Evolutionary conservation across 2,888 invertebrate species (phyloP).

Genomic region (Strigamia crassipes): DNA sequence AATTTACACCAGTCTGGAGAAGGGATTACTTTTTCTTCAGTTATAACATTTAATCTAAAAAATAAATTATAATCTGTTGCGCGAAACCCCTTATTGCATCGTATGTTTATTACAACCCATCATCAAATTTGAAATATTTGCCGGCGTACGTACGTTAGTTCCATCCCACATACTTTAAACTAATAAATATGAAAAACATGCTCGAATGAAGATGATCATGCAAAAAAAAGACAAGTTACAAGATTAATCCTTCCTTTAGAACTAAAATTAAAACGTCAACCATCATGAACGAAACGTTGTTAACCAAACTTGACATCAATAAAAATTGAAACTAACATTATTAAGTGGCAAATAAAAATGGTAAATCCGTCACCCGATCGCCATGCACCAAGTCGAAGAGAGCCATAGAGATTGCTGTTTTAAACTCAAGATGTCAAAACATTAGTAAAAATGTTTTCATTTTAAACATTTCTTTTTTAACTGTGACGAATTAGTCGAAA

Average conservation of each 20-base stretch:
- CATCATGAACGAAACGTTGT: not conserved
- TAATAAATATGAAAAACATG: not conserved
- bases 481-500: constrained; percentile 36
- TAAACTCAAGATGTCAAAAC: constrained; percentile 33
- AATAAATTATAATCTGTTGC: too few relatives aligned
- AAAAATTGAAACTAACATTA: not conserved
- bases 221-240: constrained; percentile 22
- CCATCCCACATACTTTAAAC: too few relatives aligned
- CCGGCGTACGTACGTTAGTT: too few relatives aligned
- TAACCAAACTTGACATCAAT: not conserved
- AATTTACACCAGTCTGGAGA: too few relatives aligned
- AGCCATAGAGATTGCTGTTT: constrained; percentile 7
- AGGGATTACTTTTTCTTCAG: too few relatives aligned
- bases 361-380: constrained; percentile 28
- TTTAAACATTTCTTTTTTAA: constrained; percentile 1
- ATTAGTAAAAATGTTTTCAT: not conserved
- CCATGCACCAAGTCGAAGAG: constrained; percentile 33
- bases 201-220: constrained; percentile 12
- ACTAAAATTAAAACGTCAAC: not conserved
- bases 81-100: too few relatives aligned
- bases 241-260: constrained; percentile 17
- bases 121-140: too few relatives aligned
- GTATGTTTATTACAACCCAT: too few relatives aligned
- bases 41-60: too few relatives aligned
- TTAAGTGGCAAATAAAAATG: not conserved